Percentiles rank a stretch among this genome's conserved stretches.
Conservation (phyloP, 2,888 invertebrate genomes). For the Polymixis lichenea region DNA sequence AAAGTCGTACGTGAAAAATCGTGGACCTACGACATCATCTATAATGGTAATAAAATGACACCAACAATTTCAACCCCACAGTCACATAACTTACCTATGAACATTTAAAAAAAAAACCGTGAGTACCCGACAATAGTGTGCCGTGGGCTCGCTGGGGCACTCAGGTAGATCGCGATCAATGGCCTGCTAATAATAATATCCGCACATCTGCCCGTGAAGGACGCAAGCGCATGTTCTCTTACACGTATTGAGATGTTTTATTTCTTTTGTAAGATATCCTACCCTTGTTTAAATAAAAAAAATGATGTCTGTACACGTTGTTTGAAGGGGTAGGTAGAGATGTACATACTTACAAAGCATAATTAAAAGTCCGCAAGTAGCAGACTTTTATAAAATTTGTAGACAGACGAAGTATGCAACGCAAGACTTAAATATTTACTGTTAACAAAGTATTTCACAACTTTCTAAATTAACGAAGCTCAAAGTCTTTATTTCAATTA, state of each 20-base stretch:
- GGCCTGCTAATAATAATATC: slow-evolving; percentile 64
- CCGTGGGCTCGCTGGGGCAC: slow-evolving; percentile 39
- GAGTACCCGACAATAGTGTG: slow-evolving; percentile 33
- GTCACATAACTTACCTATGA: background rate
- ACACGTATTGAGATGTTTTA: slow-evolving; percentile 25
- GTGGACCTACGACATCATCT: background rate
- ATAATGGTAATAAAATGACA: slow-evolving; percentile 4
- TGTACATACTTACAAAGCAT: background rate
- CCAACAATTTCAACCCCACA: slow-evolving; percentile 33
- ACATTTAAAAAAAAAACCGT: slow-evolving; percentile 6
- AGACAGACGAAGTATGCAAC: background rate
- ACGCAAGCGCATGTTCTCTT: slow-evolving; percentile 26
- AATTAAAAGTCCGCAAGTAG: no score
- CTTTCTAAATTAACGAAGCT: background rate
- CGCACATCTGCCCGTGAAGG: slow-evolving; percentile 65
- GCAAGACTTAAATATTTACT: background rate
- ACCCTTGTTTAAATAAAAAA: slow-evolving; percentile 30
- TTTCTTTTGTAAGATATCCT: slow-evolving; percentile 30
- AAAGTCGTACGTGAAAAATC: background rate
- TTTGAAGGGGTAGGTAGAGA: slow-evolving; percentile 13
- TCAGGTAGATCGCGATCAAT: slow-evolving; percentile 58
- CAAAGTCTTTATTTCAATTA: background rate
- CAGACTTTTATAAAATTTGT: no score
- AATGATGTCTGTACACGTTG: background rate
- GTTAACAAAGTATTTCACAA: background rate